These are phyloP conservation scores for Halcyon smyrnensis DNA, from an alignment of 2,797 vertebrate species.

Conservation along the genomic window DNA sequence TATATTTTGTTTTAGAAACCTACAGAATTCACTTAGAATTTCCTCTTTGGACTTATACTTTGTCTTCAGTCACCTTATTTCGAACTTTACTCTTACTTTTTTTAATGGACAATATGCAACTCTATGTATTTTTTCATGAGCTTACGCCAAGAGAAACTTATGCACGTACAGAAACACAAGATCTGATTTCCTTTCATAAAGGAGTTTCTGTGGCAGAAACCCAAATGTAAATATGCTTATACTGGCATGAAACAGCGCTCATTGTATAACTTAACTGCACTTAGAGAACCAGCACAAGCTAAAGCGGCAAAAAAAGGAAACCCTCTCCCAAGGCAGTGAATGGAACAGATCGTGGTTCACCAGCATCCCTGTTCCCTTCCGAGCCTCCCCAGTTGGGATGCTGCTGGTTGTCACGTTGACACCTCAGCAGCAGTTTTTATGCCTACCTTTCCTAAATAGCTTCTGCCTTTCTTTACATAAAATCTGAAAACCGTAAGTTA, in stretches of 20 bases:
- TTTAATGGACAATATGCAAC: background rate
- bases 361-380: background rate
- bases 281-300: background rate
- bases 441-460: background rate
- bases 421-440: background rate
- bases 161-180: background rate
- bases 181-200: slow-evolving; percentile 31
- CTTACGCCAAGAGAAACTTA: slow-evolving; percentile 30
- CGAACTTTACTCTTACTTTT: background rate
- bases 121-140: background rate
- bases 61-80: background rate
- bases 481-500: background rate
- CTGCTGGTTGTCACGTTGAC: background rate
- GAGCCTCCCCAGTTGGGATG: rapidly evolving
- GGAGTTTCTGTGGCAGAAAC: slow-evolving; percentile 1
- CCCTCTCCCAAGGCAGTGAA: background rate
- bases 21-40: background rate
- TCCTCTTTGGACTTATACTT: background rate
- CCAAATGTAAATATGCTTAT: slow-evolving; percentile 10
- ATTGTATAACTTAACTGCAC: background rate
- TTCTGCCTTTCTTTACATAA: background rate
- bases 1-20: background rate
- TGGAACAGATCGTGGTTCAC: background rate
- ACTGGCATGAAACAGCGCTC: background rate
- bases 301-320: background rate